Evolutionary conservation across 2,113 vertebrate genomes (phyloP).

Genomic region (Reinhardtius hippoglossoides): DNA sequence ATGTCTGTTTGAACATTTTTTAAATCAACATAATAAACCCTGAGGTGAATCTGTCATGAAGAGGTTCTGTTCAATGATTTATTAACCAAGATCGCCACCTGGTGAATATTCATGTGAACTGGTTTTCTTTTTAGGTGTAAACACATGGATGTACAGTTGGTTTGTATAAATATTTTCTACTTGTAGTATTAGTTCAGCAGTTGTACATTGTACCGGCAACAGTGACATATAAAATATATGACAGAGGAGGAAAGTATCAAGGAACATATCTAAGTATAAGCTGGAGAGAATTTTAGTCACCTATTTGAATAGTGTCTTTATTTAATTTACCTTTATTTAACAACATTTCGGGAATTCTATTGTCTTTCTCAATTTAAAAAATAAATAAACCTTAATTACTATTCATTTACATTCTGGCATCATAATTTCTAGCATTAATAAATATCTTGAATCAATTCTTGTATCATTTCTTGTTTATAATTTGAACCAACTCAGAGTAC

Average conservation of each 20-base stretch:
- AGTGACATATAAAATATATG: background rate
- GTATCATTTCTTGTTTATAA: no score
- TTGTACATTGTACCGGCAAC: background rate
- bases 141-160: background rate
- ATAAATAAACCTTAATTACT: no score
- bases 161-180: background rate
- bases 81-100: constrained; percentile 52
- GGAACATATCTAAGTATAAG: no score
- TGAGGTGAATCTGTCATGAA: background rate
- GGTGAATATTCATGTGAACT: constrained; percentile 12
- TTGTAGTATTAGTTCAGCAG: background rate
- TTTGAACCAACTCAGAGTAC: no score
- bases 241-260: background rate
- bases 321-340: no score
- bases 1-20: background rate
- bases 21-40: background rate
- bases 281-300: no score
- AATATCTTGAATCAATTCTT: no score
- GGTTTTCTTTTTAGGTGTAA: background rate
- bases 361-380: no score
- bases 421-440: no score
- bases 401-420: no score
- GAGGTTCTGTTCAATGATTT: background rate
- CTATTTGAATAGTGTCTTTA: no score
- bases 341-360: no score